Percentiles rank a stretch among this genome's conserved stretches.
Conservation (phyloP, 2,113 vertebrate genomes). For the Tetrao urogallus region DNA sequence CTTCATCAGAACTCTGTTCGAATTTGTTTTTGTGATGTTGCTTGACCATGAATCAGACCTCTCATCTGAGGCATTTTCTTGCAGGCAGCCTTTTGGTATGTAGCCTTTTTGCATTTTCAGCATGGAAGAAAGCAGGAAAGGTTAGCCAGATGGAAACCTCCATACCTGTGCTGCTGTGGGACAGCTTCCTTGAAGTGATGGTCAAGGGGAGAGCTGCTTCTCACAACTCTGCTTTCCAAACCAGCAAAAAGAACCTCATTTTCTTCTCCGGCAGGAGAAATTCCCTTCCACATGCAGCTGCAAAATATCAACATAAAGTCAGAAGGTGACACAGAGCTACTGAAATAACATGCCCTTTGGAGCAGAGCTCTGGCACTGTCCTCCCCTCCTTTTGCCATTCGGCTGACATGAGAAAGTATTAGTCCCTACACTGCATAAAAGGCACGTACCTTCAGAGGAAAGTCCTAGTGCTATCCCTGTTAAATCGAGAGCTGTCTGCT, state of each 20-base stretch:
- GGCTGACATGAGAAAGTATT: neutral
- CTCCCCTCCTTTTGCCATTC: neutral
- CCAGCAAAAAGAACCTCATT: neutral
- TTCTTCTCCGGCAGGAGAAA: neutral
- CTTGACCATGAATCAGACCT: neutral
- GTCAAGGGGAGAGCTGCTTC: neutral
- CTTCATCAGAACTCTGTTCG: neutral
- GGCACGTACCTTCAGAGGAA: neutral
- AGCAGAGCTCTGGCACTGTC: neutral
- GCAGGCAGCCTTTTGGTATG: neutral
- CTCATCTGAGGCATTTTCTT: neutral
- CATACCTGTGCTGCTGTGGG: neutral
- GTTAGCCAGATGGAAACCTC: neutral
- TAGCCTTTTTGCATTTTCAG: neutral
- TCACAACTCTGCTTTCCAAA: neutral
- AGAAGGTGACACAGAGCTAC: neutral
- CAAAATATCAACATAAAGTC: neutral
- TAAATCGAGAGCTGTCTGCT: neutral
- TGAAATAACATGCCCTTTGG: neutral
- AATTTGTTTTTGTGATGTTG: neutral
- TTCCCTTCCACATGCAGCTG: neutral
- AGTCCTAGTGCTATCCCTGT: neutral
- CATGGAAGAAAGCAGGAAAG: neutral
- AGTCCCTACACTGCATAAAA: neutral
- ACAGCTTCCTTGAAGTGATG: neutral